Percentiles rank a stretch among this genome's conserved stretches.
These are phyloP conservation scores for Trochalopteron elliotii DNA, from an alignment of 2,113 vertebrate genomes.

Conservation along the genomic window DNA sequence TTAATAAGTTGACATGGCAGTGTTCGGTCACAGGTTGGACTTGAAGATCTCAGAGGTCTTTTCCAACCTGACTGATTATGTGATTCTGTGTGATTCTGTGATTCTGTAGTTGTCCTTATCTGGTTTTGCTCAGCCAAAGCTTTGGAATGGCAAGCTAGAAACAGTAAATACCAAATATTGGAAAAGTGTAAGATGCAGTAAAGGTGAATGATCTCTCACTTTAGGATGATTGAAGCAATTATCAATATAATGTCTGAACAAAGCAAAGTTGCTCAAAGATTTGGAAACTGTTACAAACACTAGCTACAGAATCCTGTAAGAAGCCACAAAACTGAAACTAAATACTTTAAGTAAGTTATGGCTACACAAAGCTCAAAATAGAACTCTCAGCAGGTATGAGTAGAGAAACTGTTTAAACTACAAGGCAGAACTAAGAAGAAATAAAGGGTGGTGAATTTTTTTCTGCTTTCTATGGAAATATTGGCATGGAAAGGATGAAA, in stretches of 20 bases:
- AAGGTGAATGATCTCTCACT: background rate
- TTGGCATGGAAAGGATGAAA: background rate
- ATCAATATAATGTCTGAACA: background rate
- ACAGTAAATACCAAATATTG: background rate
- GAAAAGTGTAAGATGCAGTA: background rate
- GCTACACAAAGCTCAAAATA: background rate
- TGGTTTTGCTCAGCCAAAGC: background rate
- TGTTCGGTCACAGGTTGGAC: background rate
- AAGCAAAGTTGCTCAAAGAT: background rate
- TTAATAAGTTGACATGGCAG: background rate
- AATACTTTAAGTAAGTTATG: background rate
- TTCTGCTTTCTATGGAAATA: background rate
- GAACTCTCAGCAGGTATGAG: background rate
- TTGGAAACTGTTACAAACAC: background rate
- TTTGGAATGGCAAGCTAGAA: background rate
- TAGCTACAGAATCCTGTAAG: background rate
- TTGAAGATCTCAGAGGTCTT: background rate
- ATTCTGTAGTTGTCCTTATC: background rate
- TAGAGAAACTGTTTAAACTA: background rate
- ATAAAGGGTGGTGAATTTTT: background rate
- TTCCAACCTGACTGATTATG: background rate
- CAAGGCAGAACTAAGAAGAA: background rate
- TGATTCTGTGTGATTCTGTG: rapidly evolving
- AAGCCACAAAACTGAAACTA: background rate
- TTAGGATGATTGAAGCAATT: background rate